These are phyloP conservation scores for Poeciliopsis turneri DNA, from an alignment of 2,797 vertebrate species.

Conservation along the genomic window DNA sequence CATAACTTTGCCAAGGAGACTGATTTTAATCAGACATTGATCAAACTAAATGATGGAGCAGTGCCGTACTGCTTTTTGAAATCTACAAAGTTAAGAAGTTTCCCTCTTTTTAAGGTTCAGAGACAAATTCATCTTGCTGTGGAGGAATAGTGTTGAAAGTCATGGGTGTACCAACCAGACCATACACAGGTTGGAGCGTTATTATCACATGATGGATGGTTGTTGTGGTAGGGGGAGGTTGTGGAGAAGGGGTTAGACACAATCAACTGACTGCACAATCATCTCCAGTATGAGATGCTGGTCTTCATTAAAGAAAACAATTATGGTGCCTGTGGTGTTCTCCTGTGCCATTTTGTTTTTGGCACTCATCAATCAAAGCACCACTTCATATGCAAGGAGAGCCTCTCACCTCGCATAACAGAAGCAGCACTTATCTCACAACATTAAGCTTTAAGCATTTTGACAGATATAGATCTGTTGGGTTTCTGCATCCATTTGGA, in stretches of 20 bases:
- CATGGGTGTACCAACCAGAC: constrained; percentile 14
- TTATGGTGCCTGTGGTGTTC: constrained; percentile 61
- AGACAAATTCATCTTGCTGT: constrained; percentile 52
- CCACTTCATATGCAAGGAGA: constrained; percentile 58
- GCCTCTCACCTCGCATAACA: constrained; percentile 51
- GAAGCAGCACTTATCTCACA: constrained; percentile 63
- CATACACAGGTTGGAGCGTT: constrained; percentile 41
- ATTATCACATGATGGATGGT: constrained; percentile 65
- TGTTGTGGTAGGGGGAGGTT: background rate
- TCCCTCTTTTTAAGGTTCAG: constrained; percentile 37
- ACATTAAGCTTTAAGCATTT: constrained; percentile 63
- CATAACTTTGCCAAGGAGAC: background rate
- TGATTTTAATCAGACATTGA: too few species aligned
- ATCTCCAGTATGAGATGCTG: constrained; percentile 63
- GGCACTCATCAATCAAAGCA: constrained; percentile 75
- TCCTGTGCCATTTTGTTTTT: constrained; percentile 68
- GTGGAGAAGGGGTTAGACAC: constrained; percentile 44
- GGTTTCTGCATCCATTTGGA: constrained; percentile 27
- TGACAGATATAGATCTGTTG: constrained; percentile 64
- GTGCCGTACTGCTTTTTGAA: background rate
- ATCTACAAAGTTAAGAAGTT: constrained; percentile 2
- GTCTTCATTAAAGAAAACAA: constrained; percentile 77
- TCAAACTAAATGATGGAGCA: background rate
- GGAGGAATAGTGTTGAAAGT: constrained; percentile 24
- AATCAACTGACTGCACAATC: constrained; percentile 76